Evolutionary conservation across 2,888 invertebrate species (phyloP).

Genomic region (Steinernema scapterisci): DNA sequence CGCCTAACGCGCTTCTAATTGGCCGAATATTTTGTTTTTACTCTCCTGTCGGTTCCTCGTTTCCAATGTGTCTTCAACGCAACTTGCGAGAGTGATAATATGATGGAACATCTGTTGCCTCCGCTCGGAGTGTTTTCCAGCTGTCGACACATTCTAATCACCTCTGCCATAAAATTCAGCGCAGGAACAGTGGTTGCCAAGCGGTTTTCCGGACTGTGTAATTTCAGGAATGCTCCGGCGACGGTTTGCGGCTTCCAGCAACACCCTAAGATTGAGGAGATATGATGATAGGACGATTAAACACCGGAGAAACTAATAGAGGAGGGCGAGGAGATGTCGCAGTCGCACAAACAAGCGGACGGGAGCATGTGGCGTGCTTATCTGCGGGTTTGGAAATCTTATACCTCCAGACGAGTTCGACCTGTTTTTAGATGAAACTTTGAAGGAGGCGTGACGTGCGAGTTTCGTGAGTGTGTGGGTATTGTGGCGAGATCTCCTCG

Average conservation of each 20-base stretch:
- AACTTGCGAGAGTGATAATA: constrained; percentile 14
- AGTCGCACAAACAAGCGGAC: constrained; percentile 93
- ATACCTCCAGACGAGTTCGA: no score
- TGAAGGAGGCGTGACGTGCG: no score
- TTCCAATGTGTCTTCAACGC: constrained; percentile 18
- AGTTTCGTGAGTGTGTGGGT: no score
- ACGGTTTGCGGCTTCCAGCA: constrained; percentile 84
- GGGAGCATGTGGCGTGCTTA: constrained; percentile 87
- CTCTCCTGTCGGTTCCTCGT: neutral
- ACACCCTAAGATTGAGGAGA: constrained; percentile 77
- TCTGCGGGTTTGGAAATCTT: no score
- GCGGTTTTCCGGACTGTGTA: neutral
- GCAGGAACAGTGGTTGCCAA: constrained; percentile 3
- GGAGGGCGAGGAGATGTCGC: constrained; percentile 84
- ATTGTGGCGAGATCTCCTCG: no score
- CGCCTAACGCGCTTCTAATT: no score
- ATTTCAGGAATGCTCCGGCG: constrained; percentile 69
- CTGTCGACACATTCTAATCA: constrained; percentile 24
- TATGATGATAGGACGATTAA: constrained; percentile 82
- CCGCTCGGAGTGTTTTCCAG: neutral
- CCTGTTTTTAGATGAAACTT: no score
- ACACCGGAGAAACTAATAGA: constrained; percentile 91
- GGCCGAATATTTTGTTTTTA: neutral
- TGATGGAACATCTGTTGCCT: constrained; percentile 26
- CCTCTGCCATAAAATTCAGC: constrained; percentile 22